These are phyloP conservation scores for Gallinago jamesoni DNA, from an alignment of 2,113 vertebrate genomes.

Conservation along the genomic window DNA sequence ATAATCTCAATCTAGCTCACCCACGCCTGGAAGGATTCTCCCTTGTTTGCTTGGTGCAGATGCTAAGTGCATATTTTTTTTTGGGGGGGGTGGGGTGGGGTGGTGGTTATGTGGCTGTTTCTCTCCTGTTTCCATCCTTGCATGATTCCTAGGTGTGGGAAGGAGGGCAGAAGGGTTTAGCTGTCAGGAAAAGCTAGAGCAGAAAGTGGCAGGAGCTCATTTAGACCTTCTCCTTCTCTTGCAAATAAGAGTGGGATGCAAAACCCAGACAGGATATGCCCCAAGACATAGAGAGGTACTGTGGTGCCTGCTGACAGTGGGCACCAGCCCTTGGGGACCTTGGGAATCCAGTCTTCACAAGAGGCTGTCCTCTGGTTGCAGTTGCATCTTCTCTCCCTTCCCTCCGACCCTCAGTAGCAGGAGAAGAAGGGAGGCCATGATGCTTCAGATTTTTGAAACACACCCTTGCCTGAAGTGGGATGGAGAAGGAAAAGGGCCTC, in stretches of 20 bases:
- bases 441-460: background rate
- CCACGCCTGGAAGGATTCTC: conserved; percentile 16
- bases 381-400: background rate
- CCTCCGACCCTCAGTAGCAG: background rate
- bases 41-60: background rate
- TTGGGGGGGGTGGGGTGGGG: too few relatives aligned
- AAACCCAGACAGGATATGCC: background rate
- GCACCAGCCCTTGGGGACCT: too few relatives aligned
- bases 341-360: background rate
- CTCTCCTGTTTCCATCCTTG: background rate
- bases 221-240: background rate
- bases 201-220: background rate
- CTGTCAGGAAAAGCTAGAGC: background rate
- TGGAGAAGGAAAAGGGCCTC: background rate
- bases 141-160: background rate
- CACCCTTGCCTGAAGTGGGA: background rate
- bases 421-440: background rate
- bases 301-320: background rate
- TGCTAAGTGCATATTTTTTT: background rate
- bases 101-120: background rate
- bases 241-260: background rate
- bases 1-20: conserved; percentile 12
- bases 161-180: background rate
- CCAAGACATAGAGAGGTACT: background rate
- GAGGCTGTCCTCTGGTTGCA: background rate